Base-by-base conservation (phyloP, 2,888 invertebrate species). In the Lasioglossum marginatum region DNA sequence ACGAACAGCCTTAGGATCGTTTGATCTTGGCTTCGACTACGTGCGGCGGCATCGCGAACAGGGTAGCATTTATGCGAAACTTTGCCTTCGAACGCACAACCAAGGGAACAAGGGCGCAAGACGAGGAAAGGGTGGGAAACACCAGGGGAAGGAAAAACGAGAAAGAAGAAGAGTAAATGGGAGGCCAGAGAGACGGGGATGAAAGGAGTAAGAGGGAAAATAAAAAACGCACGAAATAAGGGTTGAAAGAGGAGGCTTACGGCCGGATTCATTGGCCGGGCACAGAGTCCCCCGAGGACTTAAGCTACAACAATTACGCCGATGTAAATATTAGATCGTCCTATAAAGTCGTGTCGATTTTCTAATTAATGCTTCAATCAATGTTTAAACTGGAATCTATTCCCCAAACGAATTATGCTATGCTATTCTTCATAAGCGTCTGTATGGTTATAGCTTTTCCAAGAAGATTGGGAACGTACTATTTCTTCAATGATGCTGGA, bases 1-100 rank as follows among this genome's bases (percentile, higher is more conserved):
- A n/a, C 57, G 71, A 78, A 75, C 70, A 77, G 57, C 23, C 68
- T 16, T 4, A 12, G 57, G 66, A 72, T 68, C 85, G 85, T 85
- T 85, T 85, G 84, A 85, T 85, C 84, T 84, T 57, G 37, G 76
- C 72, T 79, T 27, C 52, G 76, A 19, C 60, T 70, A 71, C 37
- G 23, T 37, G n/a, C 66, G 37, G 43, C 31, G 10, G 23, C 52
- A 52, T 52, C 45, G 31, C 71, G 40, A 78, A 74, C 63, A 34
- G 52, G 68, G 77, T 66, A 34, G 70, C 43, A 77, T 81, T 83
- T 85, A 76, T 45, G 48, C 82, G 72, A 43, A 79, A 79, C 79
- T 73, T 60, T 43, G 43, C 52, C 75, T 75, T 75, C 72, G 63
- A n/a, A n/a, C n/a, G n/a, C n/a, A n/a, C 34, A 60, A 27, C 71